Percentiles rank a stretch among this genome's conserved stretches.
Conservation (phyloP, 2,113 vertebrate genomes). For the Laticauda laticaudata region DNA sequence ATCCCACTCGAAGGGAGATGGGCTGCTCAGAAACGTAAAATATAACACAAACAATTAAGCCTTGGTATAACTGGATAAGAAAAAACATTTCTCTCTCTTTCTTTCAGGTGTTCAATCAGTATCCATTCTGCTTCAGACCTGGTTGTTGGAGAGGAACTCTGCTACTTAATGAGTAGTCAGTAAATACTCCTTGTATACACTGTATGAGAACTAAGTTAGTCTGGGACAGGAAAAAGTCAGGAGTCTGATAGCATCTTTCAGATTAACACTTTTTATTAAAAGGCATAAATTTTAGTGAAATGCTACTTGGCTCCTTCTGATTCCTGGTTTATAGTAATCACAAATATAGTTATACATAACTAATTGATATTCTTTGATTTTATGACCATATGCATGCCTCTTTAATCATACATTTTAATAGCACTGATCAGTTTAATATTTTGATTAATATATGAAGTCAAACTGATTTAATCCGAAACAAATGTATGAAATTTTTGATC, state of each 20-base stretch:
- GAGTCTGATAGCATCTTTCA: not conserved
- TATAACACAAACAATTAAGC: no score
- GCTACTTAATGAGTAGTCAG: no score
- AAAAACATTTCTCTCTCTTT: no score
- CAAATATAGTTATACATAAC: not conserved
- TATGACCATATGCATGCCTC: not conserved
- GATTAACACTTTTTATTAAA: not conserved
- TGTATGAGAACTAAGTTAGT: not conserved
- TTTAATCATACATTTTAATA: not conserved
- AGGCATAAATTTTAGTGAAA: not conserved
- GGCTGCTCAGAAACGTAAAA: no score
- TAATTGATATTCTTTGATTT: not conserved
- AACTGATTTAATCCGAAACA: not conserved
- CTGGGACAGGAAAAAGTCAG: not conserved
- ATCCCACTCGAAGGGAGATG: no score
- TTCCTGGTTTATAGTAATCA: not conserved
- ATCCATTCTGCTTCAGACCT: no score
- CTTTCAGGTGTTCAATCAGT: no score
- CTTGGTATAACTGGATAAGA: no score
- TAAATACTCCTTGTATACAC: not conserved
- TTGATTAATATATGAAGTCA: not conserved
- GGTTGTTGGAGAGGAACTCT: no score
- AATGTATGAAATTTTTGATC: not conserved
- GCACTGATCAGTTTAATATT: not conserved
- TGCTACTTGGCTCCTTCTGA: not conserved